Evolutionary conservation across 2,113 vertebrate genomes (phyloP).

Genomic region (Sceloporus undulatus): DNA sequence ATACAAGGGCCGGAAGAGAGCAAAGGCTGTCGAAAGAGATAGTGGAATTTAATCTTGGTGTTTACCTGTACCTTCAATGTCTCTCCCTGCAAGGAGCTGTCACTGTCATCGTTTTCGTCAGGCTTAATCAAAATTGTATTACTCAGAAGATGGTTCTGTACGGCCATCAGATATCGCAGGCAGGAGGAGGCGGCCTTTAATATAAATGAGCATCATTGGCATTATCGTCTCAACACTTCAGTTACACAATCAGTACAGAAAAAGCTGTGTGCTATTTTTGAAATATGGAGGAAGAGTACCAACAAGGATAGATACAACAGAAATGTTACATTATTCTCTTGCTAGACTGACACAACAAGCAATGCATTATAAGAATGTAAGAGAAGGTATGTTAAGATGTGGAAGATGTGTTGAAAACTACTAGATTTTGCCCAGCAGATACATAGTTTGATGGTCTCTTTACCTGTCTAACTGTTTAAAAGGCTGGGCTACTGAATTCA

Average conservation of each 20-base stretch:
- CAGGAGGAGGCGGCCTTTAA: constrained; percentile 95
- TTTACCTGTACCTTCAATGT: constrained; percentile 99
- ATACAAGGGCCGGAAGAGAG: constrained; percentile 46
- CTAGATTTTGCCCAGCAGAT: neutral
- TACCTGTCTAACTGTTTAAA: too few species aligned
- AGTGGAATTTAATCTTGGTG: constrained; percentile 91
- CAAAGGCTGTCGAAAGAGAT: constrained; percentile 73
- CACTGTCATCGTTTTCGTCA: constrained; percentile 97
- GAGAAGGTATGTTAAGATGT: neutral
- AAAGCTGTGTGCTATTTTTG: constrained; percentile 43
- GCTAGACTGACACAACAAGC: neutral
- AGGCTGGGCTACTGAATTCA: too few species aligned
- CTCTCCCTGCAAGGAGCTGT: constrained; percentile 99
- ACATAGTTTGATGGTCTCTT: too few species aligned
- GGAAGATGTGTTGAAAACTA: neutral
- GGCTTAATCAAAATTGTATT: constrained; percentile 97
- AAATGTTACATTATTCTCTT: neutral
- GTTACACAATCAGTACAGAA: constrained; percentile 28
- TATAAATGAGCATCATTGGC: constrained; percentile 74
- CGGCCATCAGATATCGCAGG: constrained; percentile 98
- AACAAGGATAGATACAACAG: neutral
- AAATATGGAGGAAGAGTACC: neutral
- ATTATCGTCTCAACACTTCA: constrained; percentile 66
- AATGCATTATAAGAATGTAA: neutral
- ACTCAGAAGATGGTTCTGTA: constrained; percentile 99